These are phyloP conservation scores for Baryphthengus martii DNA, from an alignment of 2,113 vertebrate species.

Conservation along the genomic window DNA sequence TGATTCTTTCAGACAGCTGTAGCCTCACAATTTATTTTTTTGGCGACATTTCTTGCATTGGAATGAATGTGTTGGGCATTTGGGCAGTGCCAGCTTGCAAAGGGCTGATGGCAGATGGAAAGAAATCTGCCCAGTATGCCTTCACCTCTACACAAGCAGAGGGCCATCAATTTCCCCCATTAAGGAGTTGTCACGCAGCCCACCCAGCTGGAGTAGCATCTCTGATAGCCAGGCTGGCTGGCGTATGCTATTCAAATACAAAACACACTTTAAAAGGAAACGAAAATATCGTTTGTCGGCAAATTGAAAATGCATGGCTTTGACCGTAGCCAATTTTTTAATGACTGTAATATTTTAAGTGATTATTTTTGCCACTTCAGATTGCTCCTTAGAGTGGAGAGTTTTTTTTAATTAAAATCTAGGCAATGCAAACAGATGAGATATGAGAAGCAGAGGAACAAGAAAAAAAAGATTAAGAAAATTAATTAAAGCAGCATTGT, in stretches of 20 bases:
- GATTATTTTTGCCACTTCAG: conserved; percentile 81
- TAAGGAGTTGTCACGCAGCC: conserved; percentile 81
- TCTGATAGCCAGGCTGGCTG: conserved; percentile 76
- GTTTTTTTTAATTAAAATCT: conserved; percentile 79
- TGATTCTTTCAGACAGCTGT: conserved; percentile 73
- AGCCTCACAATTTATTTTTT: conserved; percentile 74
- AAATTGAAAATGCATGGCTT: conserved; percentile 77
- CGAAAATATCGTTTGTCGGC: conserved; percentile 75
- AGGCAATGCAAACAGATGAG: conserved; percentile 77
- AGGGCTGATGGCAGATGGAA: conserved; percentile 80
- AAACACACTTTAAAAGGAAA: conserved; percentile 75
- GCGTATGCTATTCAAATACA: conserved; percentile 71
- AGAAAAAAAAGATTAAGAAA: conserved; percentile 75
- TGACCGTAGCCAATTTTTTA: conserved; percentile 77
- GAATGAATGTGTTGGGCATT: conserved; percentile 70
- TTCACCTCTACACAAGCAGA: conserved; percentile 73
- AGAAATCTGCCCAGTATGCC: conserved; percentile 78
- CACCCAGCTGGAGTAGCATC: conserved; percentile 79
- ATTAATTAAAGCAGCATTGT: conserved; percentile 76
- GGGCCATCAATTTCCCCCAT: conserved; percentile 81
- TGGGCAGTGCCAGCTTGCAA: conserved; percentile 78
- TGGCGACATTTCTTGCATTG: conserved; percentile 68
- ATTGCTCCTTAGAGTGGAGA: conserved; percentile 79
- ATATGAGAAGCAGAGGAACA: conserved; percentile 65
- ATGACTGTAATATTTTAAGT: conserved; percentile 85